Base-by-base conservation (phyloP, 2,888 invertebrate genomes). In the Philonicus albiceps region DNA sequence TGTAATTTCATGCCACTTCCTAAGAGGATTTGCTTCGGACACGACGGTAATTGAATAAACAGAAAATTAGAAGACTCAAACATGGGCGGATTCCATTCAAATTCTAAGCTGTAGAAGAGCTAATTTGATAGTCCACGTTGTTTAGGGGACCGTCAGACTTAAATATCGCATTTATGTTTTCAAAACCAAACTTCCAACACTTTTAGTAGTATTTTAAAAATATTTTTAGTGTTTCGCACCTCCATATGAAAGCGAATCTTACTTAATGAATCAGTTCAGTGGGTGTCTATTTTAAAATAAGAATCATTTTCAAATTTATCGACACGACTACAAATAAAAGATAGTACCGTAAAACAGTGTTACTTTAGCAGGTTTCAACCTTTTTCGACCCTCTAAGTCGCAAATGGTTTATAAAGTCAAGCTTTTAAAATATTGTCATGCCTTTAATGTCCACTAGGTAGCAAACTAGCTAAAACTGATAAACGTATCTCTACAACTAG, bases 1-100 rank as follows among this genome's bases (percentile, higher is more conserved):
- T 55, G 31, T 55, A 81, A 81, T 81, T 81, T 81, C 55, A 81
- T 34, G 34, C 55, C 34, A 19, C 34, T 49, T 55, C 8, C n/a
- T 81, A 81, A 81, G 81, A 55, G 81, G 81, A 81, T 81, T 81
- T 81, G 55, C 8, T 11, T 34, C 19, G 34, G 31, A 27, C 30
- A 81, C 49, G 5, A 49, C 11, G 22, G 64, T 64, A 64, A 81
- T 81, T 81, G 27, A 55, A 64, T 55, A 30, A 55, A 81, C 81
- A 81, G 81, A 81, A 64, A 64, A 37, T 81, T 81, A 81, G 81
- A 64, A 55, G 49, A 64, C 27, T 64, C 64, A 64, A 64, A 64
- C 27, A 22, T 27, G 64, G 64, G 64, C 2, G 64, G 27, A 64
- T 64, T 27, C 64, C 11, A 19, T 19, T 64, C 64, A 64, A 64